Conservation (phyloP, 64 coral and sea anemone genomes). For the Astreopora myriophthalma region DNA sequence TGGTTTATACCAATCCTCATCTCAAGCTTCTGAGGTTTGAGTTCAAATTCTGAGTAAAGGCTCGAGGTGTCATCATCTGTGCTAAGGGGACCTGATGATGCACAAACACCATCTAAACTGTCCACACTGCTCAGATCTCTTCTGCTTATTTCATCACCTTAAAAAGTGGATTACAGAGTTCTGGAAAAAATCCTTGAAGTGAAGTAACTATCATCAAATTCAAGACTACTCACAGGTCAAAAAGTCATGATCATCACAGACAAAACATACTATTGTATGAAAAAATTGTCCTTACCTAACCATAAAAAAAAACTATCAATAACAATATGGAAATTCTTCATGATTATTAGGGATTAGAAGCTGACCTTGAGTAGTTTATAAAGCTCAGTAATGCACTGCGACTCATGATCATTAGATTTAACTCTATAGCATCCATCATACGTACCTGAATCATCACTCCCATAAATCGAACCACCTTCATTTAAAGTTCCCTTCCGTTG, state of each 20-base stretch:
- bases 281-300: too few species aligned
- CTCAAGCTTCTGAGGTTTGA: constrained; percentile 90
- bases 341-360: neutral
- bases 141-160: constrained; percentile 72
- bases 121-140: constrained; percentile 51
- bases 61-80: constrained; percentile 70
- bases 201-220: neutral
- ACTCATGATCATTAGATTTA: neutral
- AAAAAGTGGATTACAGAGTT: neutral
- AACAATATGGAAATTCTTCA: too few species aligned
- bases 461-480: constrained; percentile 33
- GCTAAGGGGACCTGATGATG: constrained; percentile 46
- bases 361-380: neutral
- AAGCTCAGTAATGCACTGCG: neutral
- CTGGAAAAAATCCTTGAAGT: too few species aligned
- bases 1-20: constrained; percentile 95
- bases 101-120: constrained; percentile 82
- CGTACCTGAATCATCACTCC: constrained; percentile 74
- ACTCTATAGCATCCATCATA: neutral
- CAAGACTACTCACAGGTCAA: neutral
- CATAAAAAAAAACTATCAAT: too few species aligned
- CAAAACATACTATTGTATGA: too few species aligned
- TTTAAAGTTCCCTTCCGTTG: neutral
- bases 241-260: neutral
- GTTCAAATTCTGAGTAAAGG: constrained; percentile 71